A percentile compares a stretch with the other conserved stretches of the same genome.
These are phyloP conservation scores for Battus philenor DNA, from an alignment of 1,140 invertebrate genomes.

Conservation along the genomic window DNA sequence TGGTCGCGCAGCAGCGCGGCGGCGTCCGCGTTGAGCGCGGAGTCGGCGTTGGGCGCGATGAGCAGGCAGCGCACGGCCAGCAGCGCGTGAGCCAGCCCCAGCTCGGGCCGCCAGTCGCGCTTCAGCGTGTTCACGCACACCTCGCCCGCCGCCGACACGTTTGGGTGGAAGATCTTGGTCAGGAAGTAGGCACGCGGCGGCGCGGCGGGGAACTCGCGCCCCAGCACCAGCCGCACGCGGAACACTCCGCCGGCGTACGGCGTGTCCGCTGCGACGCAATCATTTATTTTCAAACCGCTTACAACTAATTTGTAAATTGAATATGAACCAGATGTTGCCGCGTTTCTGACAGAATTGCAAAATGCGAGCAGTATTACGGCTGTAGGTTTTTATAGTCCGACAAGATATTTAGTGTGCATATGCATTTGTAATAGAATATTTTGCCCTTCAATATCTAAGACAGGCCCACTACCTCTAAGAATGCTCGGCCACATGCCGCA, in stretches of 20 bases:
- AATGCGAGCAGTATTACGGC: too few relatives aligned
- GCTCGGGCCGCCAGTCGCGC: constrained; percentile 97
- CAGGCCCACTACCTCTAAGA: too few relatives aligned
- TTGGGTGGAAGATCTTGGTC: constrained; percentile 98
- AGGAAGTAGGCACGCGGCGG: constrained; percentile 97
- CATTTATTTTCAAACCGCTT: too few relatives aligned
- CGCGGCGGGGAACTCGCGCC: constrained; percentile 94
- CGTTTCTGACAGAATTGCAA: too few relatives aligned
- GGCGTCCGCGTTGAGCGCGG: constrained; percentile 61
- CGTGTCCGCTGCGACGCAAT: constrained; percentile 81
- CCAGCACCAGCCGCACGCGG: constrained; percentile 91
- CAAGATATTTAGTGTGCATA: too few relatives aligned
- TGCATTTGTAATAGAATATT: too few relatives aligned
- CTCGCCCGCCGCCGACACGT: constrained; percentile 93
- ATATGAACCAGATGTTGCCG: too few relatives aligned
- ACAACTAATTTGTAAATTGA: too few relatives aligned
- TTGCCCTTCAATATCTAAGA: too few relatives aligned
- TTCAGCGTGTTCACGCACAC: constrained; percentile 98
- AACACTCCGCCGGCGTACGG: constrained; percentile 91
- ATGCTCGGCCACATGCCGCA: too few relatives aligned
- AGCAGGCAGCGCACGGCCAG: constrained; percentile 79
- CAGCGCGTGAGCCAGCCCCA: constrained; percentile 97
- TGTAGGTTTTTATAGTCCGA: too few relatives aligned
- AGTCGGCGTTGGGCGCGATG: constrained; percentile 64
- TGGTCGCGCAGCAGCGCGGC: constrained; percentile 54